Evolutionary conservation across 2,113 vertebrate species (phyloP).

Genomic region (Cyanoramphus novaezelandiae): DNA sequence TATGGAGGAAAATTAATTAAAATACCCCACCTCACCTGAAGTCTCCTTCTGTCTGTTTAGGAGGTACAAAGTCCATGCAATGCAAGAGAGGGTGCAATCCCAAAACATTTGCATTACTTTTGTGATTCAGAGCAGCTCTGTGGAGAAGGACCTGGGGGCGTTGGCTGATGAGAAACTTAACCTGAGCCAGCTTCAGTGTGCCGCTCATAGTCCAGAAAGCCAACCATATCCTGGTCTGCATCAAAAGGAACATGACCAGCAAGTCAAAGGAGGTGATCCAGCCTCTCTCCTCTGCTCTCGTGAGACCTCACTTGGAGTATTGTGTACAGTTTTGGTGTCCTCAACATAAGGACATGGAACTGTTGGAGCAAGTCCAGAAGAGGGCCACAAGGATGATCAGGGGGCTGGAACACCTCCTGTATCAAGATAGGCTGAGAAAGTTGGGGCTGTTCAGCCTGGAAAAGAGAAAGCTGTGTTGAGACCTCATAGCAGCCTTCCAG

Average conservation of each 20-base stretch:
- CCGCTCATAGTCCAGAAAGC: not conserved
- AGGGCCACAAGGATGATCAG: too few relatives aligned
- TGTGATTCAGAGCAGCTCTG: not conserved
- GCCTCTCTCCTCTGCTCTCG: not conserved
- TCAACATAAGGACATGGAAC: too few relatives aligned
- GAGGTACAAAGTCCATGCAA: rapidly evolving
- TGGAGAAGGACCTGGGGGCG: not conserved
- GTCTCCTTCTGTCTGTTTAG: not conserved
- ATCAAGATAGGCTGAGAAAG: not conserved
- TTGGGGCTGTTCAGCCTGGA: not conserved
- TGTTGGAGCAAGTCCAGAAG: too few relatives aligned
- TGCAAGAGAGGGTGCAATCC: not conserved
- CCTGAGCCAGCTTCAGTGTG: not conserved
- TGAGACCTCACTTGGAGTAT: not conserved
- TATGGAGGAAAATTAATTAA: not conserved
- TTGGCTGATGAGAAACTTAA: not conserved
- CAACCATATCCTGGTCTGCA: not conserved
- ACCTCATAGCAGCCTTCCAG: not conserved
- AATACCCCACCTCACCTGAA: not conserved
- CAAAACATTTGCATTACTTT: not conserved
- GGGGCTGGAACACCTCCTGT: too few relatives aligned
- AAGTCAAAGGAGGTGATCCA: not conserved
- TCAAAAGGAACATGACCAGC: not conserved
- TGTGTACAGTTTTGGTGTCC: too few relatives aligned
- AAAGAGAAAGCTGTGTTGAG: not conserved